These are phyloP conservation scores for Clarias magur DNA, from an alignment of 2,113 vertebrate genomes.

Conservation along the genomic window DNA sequence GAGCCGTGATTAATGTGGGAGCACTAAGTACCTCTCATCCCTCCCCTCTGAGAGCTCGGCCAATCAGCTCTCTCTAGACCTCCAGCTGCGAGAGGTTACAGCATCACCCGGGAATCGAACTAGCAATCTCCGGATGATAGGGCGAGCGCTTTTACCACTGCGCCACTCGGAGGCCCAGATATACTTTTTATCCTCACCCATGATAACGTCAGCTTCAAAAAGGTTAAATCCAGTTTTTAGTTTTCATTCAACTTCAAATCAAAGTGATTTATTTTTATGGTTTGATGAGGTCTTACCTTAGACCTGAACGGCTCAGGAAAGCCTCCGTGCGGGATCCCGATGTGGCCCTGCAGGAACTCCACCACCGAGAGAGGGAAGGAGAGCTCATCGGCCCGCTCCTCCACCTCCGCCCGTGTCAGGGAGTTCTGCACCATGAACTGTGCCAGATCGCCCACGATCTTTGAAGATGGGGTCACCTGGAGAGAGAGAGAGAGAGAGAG, in stretches of 20 bases:
- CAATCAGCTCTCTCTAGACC: no score
- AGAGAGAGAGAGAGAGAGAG: background rate
- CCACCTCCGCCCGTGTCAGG: slow-evolving; percentile 79
- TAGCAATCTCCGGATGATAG: no score
- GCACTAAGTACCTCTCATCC: no score
- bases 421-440: slow-evolving; percentile 98
- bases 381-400: slow-evolving; percentile 86
- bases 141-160: no score
- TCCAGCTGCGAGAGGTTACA: no score
- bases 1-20: no score
- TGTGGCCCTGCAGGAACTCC: slow-evolving; percentile 89
- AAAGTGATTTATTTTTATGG: no score
- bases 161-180: no score
- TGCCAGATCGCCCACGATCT: slow-evolving; percentile 94
- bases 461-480: slow-evolving; percentile 91
- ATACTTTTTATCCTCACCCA: background rate
- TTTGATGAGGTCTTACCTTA: slow-evolving; percentile 69
- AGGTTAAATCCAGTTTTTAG: background rate
- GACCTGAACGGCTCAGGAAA: slow-evolving; percentile 91
- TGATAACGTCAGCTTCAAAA: background rate
- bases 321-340: slow-evolving; percentile 87
- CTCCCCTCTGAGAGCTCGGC: no score
- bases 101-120: no score
- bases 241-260: no score
- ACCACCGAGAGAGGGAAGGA: slow-evolving; percentile 92